Base-by-base conservation (phyloP, 1,140 invertebrate genomes). In the Adelges cooleyi region DNA sequence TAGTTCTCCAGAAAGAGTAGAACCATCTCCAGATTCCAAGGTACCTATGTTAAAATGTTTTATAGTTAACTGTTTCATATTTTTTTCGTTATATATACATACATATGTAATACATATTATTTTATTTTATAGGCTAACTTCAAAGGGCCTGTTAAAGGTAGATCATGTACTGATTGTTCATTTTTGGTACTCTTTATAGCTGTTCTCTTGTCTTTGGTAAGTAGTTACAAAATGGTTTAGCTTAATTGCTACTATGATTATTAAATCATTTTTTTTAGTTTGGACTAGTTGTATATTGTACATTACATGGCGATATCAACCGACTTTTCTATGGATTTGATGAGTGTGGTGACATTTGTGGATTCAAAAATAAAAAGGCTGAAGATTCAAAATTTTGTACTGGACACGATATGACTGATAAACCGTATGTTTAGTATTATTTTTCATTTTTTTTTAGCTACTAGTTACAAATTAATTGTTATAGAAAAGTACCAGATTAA, bases 341-440 rank as follows among this genome's bases (percentile, higher is more conserved):
- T 70, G 80, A 82, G 69, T 85, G 81, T 71, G 84, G 80, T 3
- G 83, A 86, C 70, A 74, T 85, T 50, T 87, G 85, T 71, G 83
- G 84, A 6, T 76, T 74, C 48, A 79, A 79, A 66, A 78, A 75
- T 9, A 18, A 71, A n/a, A 69, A 74, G 40, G 71, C 68, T 65
- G 51, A 76, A 67, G 70, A 74, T 13, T 48, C 29, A 33, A 33
- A 33, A 33, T 44, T 66, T n/a, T 77, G 79, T 66, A 78, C 77
- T 67, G 78, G 79, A 36, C 71, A 69, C 27, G 77, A 84, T 68
- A 77, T 76, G 69, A 77, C 72, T 8, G 66, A 70, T 0, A 71
- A 76, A 66, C 73, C 73, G 80, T 83, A 72, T 77, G 74, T 77
- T 66, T 2, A 68, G 48, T 66, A 66, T 11, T 65, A 67, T 13